These are phyloP conservation scores for Gallinago jamesoni DNA, from an alignment of 2,113 vertebrate species.

Conservation along the genomic window DNA sequence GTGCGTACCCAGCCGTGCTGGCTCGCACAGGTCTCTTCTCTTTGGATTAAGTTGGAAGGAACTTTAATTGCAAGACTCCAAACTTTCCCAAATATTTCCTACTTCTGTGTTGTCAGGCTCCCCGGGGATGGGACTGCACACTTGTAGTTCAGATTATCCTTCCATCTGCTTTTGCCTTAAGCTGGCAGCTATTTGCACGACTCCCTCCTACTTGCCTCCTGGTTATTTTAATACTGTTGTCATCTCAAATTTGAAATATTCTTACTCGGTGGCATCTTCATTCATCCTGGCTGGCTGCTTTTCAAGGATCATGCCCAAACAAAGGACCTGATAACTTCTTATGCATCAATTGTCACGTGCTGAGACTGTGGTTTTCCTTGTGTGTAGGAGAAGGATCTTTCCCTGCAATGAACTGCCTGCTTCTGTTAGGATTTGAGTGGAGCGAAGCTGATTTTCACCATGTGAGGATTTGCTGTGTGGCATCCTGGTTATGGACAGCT, in stretches of 20 bases:
- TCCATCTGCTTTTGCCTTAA: not conserved
- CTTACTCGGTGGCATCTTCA: not conserved
- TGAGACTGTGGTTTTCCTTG: too few relatives aligned
- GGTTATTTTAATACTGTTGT: not conserved
- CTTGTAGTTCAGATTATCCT: not conserved
- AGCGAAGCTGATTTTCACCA: not conserved
- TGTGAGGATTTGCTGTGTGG: rapidly evolving
- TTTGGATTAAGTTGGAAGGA: not conserved
- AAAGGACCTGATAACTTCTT: not conserved
- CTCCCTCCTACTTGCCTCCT: not conserved
- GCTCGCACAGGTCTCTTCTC: not conserved
- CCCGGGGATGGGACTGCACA: not conserved
- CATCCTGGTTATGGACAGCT: not conserved
- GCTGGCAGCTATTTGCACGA: not conserved
- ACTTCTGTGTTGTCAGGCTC: not conserved
- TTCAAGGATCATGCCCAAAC: not conserved
- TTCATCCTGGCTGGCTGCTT: not conserved
- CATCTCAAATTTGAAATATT: not conserved
- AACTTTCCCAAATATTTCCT: not conserved
- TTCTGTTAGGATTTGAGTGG: not conserved
- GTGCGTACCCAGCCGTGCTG: not conserved
- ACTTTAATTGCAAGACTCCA: not conserved
- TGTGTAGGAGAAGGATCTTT: not conserved
- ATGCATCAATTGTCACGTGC: rapidly evolving
- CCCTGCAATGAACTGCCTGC: rapidly evolving